Percentiles rank a stretch among this genome's conserved stretches.
These are phyloP conservation scores for Romanogobio albipinnatus DNA, from an alignment of 2,113 vertebrate species.

Conservation along the genomic window DNA sequence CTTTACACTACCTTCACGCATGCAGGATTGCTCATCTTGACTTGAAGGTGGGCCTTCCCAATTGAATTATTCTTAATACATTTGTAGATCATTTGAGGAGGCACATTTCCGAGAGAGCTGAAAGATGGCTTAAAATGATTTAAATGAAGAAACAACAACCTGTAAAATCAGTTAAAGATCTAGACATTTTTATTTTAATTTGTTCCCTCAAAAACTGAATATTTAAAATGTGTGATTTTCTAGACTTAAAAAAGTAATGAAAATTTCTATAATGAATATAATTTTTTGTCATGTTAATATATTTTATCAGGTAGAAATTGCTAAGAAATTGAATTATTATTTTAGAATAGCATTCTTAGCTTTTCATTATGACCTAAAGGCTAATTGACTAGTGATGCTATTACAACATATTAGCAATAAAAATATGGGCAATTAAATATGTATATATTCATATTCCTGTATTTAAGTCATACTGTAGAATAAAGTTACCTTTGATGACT, in stretches of 20 bases:
- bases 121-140: not conserved
- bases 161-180: not conserved
- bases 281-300: not conserved
- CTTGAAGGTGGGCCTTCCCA: conserved; percentile 82
- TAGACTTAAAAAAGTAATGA: not conserved
- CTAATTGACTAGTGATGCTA: too few relatives aligned
- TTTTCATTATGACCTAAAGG: too few relatives aligned
- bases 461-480: too few relatives aligned
- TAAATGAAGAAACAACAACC: not conserved
- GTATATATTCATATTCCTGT: too few relatives aligned
- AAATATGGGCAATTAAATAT: too few relatives aligned
- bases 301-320: not conserved
- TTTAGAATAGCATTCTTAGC: too few relatives aligned
- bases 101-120: not conserved
- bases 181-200: not conserved
- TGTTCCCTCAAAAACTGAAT: not conserved
- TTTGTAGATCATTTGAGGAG: not conserved
- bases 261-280: not conserved
- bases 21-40: conserved; percentile 95
- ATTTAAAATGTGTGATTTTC: not conserved
- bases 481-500: not conserved
- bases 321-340: not conserved
- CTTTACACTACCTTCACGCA: conserved; percentile 94
- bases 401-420: too few relatives aligned
- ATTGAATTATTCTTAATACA: not conserved